Evolutionary conservation across 2,888 invertebrate species (phyloP).

Genomic region (Hemaris fuciformis): DNA sequence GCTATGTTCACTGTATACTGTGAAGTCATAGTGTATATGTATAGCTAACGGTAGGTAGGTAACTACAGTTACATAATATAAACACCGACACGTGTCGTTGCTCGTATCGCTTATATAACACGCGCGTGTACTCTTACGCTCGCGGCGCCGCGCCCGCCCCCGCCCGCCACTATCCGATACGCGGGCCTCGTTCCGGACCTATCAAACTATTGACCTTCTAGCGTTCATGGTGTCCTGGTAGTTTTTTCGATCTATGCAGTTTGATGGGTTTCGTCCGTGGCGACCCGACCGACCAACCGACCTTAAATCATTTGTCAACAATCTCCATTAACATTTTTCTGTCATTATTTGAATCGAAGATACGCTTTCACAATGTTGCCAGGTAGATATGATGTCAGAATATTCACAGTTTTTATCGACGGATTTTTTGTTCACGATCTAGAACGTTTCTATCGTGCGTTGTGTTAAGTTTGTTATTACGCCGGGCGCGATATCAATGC

Average conservation of each 20-base stretch:
- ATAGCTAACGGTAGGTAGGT: conserved; percentile 33
- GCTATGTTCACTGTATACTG: conserved; percentile 12
- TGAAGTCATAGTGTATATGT: conserved; percentile 26
- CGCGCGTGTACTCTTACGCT: conserved; percentile 32
- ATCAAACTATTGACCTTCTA: conserved; percentile 21
- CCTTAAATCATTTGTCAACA: background rate
- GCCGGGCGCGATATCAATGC: conserved; percentile 4
- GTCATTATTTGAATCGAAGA: background rate
- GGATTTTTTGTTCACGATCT: conserved; percentile 1
- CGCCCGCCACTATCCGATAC: conserved; percentile 21
- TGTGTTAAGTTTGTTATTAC: background rate
- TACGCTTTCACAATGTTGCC: background rate
- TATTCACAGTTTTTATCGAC: background rate
- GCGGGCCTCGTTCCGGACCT: conserved; percentile 13
- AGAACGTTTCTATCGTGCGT: conserved; percentile 5
- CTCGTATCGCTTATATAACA: conserved; percentile 46
- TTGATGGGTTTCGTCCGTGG: background rate
- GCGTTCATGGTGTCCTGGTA: conserved; percentile 25
- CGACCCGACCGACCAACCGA: no score
- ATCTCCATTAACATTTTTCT: background rate
- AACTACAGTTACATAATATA: conserved; percentile 58
- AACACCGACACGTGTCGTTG: conserved; percentile 60
- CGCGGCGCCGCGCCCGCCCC: conserved; percentile 18
- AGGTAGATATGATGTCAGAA: background rate
- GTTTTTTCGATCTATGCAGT: background rate